These are phyloP conservation scores for Drosophila emarginata DNA, from an alignment of 2,888 invertebrate genomes.

Conservation along the genomic window DNA sequence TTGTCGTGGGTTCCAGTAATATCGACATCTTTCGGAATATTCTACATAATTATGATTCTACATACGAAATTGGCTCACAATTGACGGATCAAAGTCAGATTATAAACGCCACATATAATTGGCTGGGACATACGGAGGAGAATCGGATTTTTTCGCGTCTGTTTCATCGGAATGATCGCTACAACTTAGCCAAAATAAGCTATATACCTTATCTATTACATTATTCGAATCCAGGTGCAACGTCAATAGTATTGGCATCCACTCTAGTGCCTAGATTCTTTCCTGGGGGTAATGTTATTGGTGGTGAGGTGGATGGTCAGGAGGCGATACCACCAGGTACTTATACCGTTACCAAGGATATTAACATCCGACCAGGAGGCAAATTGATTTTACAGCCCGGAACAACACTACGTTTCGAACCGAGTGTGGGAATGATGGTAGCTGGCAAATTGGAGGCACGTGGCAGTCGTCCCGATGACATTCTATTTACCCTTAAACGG, in stretches of 20 bases:
- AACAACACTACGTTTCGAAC: conserved; percentile 94
- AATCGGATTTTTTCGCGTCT: conserved; percentile 89
- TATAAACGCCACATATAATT: conserved; percentile 97
- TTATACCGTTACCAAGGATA: conserved; percentile 96
- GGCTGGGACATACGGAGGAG: conserved; percentile 91
- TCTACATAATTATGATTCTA: conserved; percentile 93
- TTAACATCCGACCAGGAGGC: conserved; percentile 96
- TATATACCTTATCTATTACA: conserved; percentile 96
- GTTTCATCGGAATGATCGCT: conserved; percentile 94
- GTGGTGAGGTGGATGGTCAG: conserved; percentile 96
- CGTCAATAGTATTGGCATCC: conserved; percentile 89
- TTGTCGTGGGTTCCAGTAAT: conserved; percentile 96
- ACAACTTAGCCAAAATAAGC: conserved; percentile 95
- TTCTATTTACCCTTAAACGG: conserved; percentile 90
- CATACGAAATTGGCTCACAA: conserved; percentile 97
- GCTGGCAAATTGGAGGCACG: conserved; percentile 94
- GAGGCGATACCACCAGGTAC: conserved; percentile 92
- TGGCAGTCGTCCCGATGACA: conserved; percentile 90
- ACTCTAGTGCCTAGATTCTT: conserved; percentile 91
- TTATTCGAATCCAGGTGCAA: conserved; percentile 94
- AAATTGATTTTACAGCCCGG: conserved; percentile 94
- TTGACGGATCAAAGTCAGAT: conserved; percentile 95
- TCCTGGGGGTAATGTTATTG: conserved; percentile 88
- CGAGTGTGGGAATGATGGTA: conserved; percentile 97
- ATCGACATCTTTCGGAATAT: conserved; percentile 94